These are phyloP conservation scores for Erpornis zantholeuca DNA, from an alignment of 2,113 vertebrate species.

Conservation along the genomic window DNA sequence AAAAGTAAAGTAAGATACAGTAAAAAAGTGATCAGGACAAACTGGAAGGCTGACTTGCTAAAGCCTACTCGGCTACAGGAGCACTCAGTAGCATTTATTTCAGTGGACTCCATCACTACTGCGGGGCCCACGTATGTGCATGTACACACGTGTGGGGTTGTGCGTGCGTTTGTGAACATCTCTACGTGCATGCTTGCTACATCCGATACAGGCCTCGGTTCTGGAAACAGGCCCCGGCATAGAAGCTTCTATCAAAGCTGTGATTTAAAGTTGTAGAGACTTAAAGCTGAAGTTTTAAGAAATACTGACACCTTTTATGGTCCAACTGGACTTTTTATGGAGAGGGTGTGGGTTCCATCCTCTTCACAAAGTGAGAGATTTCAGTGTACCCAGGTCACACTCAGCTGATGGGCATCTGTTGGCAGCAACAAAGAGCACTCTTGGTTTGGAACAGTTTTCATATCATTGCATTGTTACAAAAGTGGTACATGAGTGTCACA, in stretches of 20 bases:
- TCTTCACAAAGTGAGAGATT: background rate
- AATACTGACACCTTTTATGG: background rate
- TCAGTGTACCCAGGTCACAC: background rate
- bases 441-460: background rate
- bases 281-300: background rate
- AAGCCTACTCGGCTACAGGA: background rate
- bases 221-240: background rate
- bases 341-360: background rate
- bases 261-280: background rate
- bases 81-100: background rate
- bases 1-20: background rate
- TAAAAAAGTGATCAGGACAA: background rate
- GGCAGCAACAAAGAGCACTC: background rate
- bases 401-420: background rate
- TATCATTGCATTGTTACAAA: background rate
- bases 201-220: background rate
- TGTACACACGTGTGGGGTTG: rapidly evolving
- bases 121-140: rapidly evolving
- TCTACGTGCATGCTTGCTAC: background rate
- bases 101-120: background rate
- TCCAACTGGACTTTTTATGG: background rate
- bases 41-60: background rate
- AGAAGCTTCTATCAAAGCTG: background rate
- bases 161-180: rapidly evolving
- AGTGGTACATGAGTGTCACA: background rate